These are phyloP conservation scores for Drosophila conformis DNA, from an alignment of 2,888 invertebrate genomes.

Conservation along the genomic window DNA sequence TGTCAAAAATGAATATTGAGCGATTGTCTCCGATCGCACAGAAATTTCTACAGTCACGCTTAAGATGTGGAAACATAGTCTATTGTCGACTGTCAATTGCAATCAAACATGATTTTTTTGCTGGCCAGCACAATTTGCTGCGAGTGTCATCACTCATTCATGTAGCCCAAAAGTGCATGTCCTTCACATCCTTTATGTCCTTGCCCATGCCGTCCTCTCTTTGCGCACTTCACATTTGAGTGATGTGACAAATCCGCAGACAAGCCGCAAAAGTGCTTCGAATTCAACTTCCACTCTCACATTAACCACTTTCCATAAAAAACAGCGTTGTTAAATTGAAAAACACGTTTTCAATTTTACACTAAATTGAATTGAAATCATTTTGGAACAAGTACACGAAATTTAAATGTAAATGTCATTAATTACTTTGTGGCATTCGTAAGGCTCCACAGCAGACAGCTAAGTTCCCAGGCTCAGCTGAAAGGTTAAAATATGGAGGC, in stretches of 20 bases:
- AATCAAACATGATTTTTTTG: slow-evolving; percentile 43
- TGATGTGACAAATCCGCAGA: slow-evolving; percentile 74
- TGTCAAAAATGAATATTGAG: slow-evolving; percentile 71
- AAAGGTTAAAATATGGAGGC: background rate
- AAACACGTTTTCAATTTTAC: slow-evolving; percentile 68
- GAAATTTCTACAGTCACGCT: slow-evolving; percentile 64
- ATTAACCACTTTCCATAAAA: slow-evolving; percentile 10
- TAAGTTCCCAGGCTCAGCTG: slow-evolving; percentile 29
- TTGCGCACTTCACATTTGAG: slow-evolving; percentile 58
- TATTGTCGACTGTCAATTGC: slow-evolving; percentile 31
- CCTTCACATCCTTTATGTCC: slow-evolving; percentile 11
- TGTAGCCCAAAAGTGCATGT: background rate
- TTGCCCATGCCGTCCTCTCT: slow-evolving; percentile 2
- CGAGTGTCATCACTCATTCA: slow-evolving; percentile 71
- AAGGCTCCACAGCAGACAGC: slow-evolving; percentile 9
- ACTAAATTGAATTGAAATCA: slow-evolving; percentile 69
- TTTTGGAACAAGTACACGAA: slow-evolving; percentile 55
- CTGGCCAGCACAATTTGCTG: slow-evolving; percentile 62
- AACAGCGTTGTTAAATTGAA: slow-evolving; percentile 40
- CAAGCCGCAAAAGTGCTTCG: slow-evolving; percentile 67
- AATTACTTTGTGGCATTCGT: slow-evolving; percentile 39
- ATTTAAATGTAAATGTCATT: slow-evolving; percentile 73
- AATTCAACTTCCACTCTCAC: slow-evolving; percentile 14
- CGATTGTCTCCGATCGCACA: slow-evolving; percentile 52
- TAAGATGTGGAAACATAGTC: slow-evolving; percentile 16